A percentile compares a stretch with the other conserved stretches of the same genome.
Evolutionary conservation across 1,140 invertebrate species (phyloP).

Genomic region (Drosophila rhopaloa): DNA sequence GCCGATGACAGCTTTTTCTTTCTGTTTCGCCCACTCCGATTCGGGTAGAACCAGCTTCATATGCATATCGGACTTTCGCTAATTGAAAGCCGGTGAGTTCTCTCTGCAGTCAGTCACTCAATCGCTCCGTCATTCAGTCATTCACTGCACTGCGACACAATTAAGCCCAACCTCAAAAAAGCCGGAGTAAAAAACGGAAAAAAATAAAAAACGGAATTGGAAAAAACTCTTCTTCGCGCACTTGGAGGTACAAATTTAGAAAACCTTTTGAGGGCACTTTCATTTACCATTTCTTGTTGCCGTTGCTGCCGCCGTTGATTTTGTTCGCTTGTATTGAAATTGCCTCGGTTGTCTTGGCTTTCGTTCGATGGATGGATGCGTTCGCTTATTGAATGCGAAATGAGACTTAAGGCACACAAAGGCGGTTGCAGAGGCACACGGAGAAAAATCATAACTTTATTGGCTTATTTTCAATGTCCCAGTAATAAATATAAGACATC

Average conservation of each 20-base stretch:
- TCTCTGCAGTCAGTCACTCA: conserved; percentile 30
- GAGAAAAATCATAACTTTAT: conserved; percentile 1
- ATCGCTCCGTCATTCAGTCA: conserved; percentile 37
- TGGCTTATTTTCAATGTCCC: background rate
- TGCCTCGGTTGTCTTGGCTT: conserved; percentile 72
- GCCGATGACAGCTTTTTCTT: conserved; percentile 73
- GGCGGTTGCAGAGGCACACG: conserved; percentile 39
- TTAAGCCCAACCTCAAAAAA: conserved; percentile 62
- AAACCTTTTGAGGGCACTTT: conserved; percentile 82
- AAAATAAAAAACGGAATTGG: conserved; percentile 26
- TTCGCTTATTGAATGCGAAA: conserved; percentile 76
- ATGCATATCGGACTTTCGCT: conserved; percentile 79
- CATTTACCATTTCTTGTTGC: conserved; percentile 75
- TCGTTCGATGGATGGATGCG: conserved; percentile 81
- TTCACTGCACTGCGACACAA: conserved; percentile 76
- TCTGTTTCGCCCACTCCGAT: conserved; percentile 24
- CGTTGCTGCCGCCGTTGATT: conserved; percentile 41
- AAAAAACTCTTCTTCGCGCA: conserved; percentile 59
- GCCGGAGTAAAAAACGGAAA: background rate
- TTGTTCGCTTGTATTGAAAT: conserved; percentile 80
- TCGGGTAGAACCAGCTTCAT: conserved; percentile 64
- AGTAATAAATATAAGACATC: background rate
- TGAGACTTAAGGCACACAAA: conserved; percentile 54
- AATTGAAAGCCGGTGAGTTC: conserved; percentile 65
- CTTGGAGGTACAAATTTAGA: conserved; percentile 74